phyloP scores from a whole-genome alignment of 1,140 invertebrate genomes.

The Sarcophaga bullata region DNA sequence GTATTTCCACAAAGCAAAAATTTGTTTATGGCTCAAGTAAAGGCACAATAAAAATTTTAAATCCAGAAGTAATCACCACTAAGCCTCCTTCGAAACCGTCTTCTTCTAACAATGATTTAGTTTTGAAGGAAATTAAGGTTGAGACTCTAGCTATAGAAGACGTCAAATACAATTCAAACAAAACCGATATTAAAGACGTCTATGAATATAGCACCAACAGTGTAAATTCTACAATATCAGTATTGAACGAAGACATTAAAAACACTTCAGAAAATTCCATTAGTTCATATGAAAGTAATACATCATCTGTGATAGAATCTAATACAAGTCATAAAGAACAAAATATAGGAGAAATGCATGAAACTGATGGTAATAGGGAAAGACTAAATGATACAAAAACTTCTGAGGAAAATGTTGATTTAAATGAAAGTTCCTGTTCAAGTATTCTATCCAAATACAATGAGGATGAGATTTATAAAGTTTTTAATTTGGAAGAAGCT shows the following conservation, averaged over 20 bases:
- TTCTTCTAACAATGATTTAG: constrained; percentile 51
- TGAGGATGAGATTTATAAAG: background rate
- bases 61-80: constrained; percentile 60
- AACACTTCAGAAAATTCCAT: constrained; percentile 15
- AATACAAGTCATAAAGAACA: background rate
- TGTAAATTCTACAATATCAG: background rate
- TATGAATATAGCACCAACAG: background rate
- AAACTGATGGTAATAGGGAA: constrained; percentile 4
- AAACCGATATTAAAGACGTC: background rate
- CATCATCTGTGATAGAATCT: constrained; percentile 30
- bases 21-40: constrained; percentile 58
- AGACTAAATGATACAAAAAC: background rate
- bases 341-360: background rate
- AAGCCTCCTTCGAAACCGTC: constrained; percentile 48
- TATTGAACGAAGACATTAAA: background rate
- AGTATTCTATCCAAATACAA: background rate
- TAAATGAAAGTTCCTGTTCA: background rate
- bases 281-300: constrained; percentile 9
- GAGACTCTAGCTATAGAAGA: constrained; percentile 16
- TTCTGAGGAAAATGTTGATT: background rate
- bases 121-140: constrained; percentile 52
- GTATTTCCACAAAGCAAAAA: constrained; percentile 44
- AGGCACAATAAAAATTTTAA: constrained; percentile 62
- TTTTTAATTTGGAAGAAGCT: background rate
- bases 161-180: background rate